Evolutionary conservation across 2,113 vertebrate species (phyloP).

Genomic region (Cheirogaleus medius): DNA sequence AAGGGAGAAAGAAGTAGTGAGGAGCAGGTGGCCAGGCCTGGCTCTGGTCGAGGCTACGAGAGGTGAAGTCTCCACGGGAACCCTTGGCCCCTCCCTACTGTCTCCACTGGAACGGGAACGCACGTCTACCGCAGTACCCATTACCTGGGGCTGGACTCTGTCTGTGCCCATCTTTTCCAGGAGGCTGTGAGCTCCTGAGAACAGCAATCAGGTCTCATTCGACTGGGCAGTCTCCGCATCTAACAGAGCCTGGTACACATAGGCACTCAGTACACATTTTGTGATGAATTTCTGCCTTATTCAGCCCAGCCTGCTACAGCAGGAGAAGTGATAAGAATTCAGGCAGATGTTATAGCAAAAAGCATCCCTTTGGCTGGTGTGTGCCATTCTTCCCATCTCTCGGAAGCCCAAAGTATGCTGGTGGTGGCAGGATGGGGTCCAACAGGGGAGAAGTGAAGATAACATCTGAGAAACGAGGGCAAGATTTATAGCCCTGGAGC

Average conservation of each 20-base stretch:
- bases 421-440: neutral
- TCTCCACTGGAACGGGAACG: neutral
- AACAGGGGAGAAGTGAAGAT: neutral
- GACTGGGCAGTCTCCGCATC: neutral
- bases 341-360: neutral
- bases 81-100: neutral
- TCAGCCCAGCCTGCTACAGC: neutral
- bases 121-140: neutral
- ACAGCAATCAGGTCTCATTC: neutral
- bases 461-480: neutral
- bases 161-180: neutral
- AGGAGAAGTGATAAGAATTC: neutral
- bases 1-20: neutral
- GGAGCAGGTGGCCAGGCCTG: neutral
- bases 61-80: neutral
- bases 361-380: neutral
- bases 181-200: neutral
- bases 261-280: accelerated
- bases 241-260: neutral
- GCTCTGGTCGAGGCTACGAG: neutral
- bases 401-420: neutral
- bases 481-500: neutral
- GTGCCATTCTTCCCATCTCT: neutral
- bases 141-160: neutral
- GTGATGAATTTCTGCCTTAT: neutral